A percentile compares a stretch with the other conserved stretches of the same genome.
phyloP scores from a whole-genome alignment of 2,888 invertebrate species.

The Agrotis ipsilon region DNA sequence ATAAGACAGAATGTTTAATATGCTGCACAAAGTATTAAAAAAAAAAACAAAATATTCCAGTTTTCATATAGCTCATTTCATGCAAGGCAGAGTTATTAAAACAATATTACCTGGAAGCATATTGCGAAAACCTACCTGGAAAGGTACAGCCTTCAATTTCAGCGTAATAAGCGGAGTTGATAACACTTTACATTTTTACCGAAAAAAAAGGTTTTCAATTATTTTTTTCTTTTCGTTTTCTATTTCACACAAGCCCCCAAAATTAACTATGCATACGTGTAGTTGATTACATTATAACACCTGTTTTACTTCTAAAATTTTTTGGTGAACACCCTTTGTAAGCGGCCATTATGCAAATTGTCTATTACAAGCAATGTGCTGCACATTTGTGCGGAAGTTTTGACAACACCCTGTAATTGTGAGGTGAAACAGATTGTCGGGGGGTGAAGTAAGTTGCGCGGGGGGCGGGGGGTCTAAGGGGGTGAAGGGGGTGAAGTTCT shows the following conservation, averaged over 20 bases:
- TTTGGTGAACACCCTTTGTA: slow-evolving; percentile 53
- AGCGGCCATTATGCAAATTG: slow-evolving; percentile 70
- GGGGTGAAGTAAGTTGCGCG: slow-evolving; percentile 24
- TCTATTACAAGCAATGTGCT: slow-evolving; percentile 64
- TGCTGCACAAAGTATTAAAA: background rate
- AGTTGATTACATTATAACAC: slow-evolving; percentile 59
- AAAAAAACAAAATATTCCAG: background rate
- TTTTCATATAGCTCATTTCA: background rate
- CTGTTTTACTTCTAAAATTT: slow-evolving; percentile 42
- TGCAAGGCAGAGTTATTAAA: slow-evolving; percentile 7
- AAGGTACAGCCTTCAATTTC: slow-evolving; percentile 37
- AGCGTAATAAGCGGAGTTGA: slow-evolving; percentile 29
- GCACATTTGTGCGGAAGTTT: slow-evolving; percentile 63
- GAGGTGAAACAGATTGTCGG: slow-evolving; percentile 37
- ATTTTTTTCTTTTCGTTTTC: slow-evolving; percentile 20
- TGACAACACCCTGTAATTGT: slow-evolving; percentile 52
- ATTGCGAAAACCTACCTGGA: slow-evolving; percentile 1
- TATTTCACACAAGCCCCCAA: slow-evolving; percentile 3
- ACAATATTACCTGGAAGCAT: background rate
- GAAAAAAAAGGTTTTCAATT: slow-evolving; percentile 21
- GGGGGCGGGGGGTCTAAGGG: slow-evolving; percentile 16
- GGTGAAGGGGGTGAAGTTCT: slow-evolving; percentile 24
- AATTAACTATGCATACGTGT: slow-evolving; percentile 40
- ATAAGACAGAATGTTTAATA: background rate
- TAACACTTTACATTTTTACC: slow-evolving; percentile 26